These are phyloP conservation scores for Helicolenus hilgendorfi DNA, from an alignment of 2,797 vertebrate species.

Conservation along the genomic window DNA sequence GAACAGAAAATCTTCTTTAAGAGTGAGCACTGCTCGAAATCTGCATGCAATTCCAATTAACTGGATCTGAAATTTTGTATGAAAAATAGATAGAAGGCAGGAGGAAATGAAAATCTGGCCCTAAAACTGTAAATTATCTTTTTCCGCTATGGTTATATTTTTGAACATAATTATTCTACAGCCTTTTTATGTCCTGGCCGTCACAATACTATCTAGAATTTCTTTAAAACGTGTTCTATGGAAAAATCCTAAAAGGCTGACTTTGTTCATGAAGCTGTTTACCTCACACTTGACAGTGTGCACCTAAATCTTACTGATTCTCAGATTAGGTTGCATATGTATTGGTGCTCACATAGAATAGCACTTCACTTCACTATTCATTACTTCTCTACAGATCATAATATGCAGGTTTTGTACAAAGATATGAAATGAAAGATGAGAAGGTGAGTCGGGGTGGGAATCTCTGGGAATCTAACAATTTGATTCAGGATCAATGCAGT, in stretches of 20 bases:
- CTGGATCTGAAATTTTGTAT: neutral
- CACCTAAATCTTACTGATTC: slow-evolving; percentile 21
- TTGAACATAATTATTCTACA: neutral
- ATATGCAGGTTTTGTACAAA: neutral
- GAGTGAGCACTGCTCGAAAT: neutral
- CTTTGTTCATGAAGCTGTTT: slow-evolving; percentile 25
- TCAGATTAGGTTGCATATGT: slow-evolving; percentile 1
- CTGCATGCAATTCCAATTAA: neutral
- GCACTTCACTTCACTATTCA: neutral
- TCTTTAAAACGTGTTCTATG: neutral
- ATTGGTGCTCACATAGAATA: neutral
- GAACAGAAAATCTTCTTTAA: slow-evolving; percentile 21
- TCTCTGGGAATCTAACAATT: neutral
- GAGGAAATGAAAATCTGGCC: neutral
- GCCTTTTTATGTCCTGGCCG: neutral
- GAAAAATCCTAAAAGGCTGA: neutral
- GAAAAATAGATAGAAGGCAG: neutral
- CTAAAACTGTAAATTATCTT: neutral
- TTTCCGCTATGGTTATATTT: neutral
- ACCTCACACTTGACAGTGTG: slow-evolving; percentile 29
- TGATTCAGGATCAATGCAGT: neutral
- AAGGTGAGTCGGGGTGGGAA: neutral
- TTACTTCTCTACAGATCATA: neutral
- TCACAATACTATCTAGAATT: neutral
- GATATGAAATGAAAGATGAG: neutral